These are phyloP conservation scores for Limosa lapponica DNA, from an alignment of 2,797 vertebrate species.

Conservation along the genomic window DNA sequence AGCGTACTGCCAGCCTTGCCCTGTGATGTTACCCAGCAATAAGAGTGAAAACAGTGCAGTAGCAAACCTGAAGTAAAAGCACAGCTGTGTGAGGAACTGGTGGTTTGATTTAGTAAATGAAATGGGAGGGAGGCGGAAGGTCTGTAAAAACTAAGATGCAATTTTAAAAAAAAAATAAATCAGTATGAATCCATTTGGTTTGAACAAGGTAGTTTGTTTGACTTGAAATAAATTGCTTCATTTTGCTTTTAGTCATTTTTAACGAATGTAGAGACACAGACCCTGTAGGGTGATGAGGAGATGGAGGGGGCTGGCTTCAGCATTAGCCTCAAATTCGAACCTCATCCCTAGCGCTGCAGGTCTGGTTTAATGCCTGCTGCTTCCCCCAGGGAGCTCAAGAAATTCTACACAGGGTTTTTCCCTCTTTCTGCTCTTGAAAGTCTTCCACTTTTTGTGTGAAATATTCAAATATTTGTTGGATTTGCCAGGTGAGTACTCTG, in stretches of 20 bases:
- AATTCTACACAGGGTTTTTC: not conserved
- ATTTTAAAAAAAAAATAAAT: not conserved
- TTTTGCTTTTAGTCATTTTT: not conserved
- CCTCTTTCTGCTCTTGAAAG: not conserved
- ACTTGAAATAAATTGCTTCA: not conserved
- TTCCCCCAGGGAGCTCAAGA: not conserved
- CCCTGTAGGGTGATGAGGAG: too few relatives aligned
- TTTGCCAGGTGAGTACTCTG: not conserved
- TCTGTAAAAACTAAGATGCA: not conserved
- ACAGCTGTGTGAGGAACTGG: not conserved
- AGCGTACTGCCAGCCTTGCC: not conserved
- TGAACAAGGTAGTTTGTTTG: not conserved
- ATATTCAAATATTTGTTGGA: not conserved
- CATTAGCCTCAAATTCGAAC: not conserved
- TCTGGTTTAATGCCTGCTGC: not conserved
- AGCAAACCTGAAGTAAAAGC: not conserved
- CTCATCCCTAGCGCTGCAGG: not conserved
- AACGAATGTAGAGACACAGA: not conserved
- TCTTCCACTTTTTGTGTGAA: not conserved
- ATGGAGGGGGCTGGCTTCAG: not conserved
- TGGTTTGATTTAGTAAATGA: not conserved
- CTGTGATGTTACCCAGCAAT: not conserved
- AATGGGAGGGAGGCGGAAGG: fast-evolving
- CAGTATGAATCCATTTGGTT: not conserved
- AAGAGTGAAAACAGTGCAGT: not conserved